Evolutionary conservation across 2,888 invertebrate genomes (phyloP), one percentile per base, ranked within the genome.

Genomic region (Netelia virgata): DNA sequence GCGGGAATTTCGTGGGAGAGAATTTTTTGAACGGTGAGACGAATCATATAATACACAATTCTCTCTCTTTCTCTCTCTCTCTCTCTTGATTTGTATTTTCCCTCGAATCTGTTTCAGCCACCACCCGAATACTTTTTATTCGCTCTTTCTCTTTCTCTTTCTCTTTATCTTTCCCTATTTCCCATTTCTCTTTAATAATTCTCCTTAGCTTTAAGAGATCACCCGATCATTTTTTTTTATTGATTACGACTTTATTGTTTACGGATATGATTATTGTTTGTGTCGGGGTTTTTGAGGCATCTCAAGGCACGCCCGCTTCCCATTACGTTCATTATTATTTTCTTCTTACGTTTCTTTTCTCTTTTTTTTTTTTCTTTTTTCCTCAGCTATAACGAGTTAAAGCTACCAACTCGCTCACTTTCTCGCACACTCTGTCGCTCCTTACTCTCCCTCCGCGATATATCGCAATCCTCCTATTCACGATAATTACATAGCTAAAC

Each of bases 191-290:
- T 84, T 83, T 81, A 84, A 79, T 86, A 81, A 84, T 81, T 64
- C 75, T 76, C 41, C 70, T 79, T 81, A 83, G 76, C 79, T 61
- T 83, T 59, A 69, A 73, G 69, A 75, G 78, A 88, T 88, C 79
- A 88, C 88, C 84, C 82, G 78, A 87, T 83, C 86, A 86, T n/a
- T n/a, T n/a, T n/a, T 23, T 28, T 86, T 86, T 80, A 88, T 87
- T 82, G 66, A 84, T 86, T 85, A 84, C 72, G 83, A 74, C 53
- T 84, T 87, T 85, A 88, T 87, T 84, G 78, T 86, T 86, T 87
- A 87, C 84, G 76, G 92, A 92, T 92, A 92, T 92, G 92, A 91
- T 92, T 90, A 91, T 91, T 91, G 89, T 91, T 92, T 92, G 89
- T 90, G 87, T 91, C 88, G 88, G 91, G 90, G 89, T 73, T 76